Evolutionary conservation across 2,113 vertebrate genomes (phyloP).

Genomic region (Brachypodius melanocephalos): DNA sequence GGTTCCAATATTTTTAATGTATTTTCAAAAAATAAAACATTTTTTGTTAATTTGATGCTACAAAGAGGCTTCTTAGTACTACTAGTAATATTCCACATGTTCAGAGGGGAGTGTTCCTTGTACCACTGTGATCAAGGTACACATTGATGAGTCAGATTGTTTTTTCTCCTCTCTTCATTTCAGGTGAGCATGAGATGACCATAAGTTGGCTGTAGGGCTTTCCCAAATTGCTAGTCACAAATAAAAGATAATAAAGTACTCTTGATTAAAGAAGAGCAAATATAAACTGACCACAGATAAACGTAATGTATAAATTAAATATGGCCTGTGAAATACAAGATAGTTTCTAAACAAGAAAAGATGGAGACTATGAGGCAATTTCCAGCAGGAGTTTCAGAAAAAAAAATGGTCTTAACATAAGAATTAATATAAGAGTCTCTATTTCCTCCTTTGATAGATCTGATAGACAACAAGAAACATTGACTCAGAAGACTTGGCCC

Average conservation of each 20-base stretch:
- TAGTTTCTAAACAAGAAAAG: not conserved
- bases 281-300: not conserved
- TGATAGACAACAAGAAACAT: not conserved
- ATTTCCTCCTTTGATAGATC: not conserved
- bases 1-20: not conserved
- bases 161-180: not conserved
- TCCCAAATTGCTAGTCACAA: not conserved
- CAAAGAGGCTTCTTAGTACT: not conserved
- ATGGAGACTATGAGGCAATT: not conserved
- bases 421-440: not conserved
- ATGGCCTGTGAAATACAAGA: not conserved
- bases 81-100: not conserved
- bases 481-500: not conserved
- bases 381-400: not conserved
- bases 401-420: not conserved
- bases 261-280: not conserved
- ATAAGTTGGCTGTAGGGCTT: not conserved
- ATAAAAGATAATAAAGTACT: not conserved
- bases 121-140: not conserved
- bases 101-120: not conserved
- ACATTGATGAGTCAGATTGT: rapidly evolving
- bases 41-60: not conserved
- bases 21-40: not conserved
- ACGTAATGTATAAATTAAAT: not conserved
- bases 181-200: not conserved